Evolutionary conservation across 2,113 vertebrate species (phyloP).

Genomic region (Actenoides lindsayi): DNA sequence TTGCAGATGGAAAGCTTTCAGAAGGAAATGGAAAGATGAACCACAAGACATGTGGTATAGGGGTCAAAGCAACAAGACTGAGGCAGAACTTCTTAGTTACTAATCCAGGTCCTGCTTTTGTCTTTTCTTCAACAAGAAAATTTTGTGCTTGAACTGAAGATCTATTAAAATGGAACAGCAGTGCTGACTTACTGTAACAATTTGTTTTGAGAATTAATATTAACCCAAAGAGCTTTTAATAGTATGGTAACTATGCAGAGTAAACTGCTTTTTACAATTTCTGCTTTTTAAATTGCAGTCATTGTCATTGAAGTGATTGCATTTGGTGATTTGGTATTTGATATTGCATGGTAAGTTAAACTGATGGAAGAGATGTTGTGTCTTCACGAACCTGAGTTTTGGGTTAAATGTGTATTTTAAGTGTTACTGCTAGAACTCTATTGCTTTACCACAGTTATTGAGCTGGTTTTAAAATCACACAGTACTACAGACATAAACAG

Average conservation of each 20-base stretch:
- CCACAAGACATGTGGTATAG: slow-evolving; percentile 36
- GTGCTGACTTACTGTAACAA: background rate
- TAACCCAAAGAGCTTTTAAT: background rate
- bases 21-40: slow-evolving; percentile 65
- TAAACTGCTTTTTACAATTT: background rate
- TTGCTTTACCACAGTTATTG: background rate
- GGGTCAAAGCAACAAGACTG: slow-evolving; percentile 14
- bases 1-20: slow-evolving; percentile 56
- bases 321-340: background rate
- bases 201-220: background rate
- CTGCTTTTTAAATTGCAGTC: background rate
- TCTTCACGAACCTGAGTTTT: background rate
- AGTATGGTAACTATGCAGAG: background rate
- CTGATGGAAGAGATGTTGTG: background rate
- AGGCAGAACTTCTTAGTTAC: slow-evolving; percentile 30
- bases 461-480: background rate
- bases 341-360: background rate
- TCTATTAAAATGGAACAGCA: background rate
- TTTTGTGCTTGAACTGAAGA: background rate
- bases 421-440: background rate
- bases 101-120: background rate
- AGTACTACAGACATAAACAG: background rate
- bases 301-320: background rate
- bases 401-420: background rate
- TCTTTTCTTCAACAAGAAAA: background rate